These are phyloP conservation scores for Ibidorhyncha struthersii DNA, from an alignment of 2,113 vertebrate genomes.

Conservation along the genomic window DNA sequence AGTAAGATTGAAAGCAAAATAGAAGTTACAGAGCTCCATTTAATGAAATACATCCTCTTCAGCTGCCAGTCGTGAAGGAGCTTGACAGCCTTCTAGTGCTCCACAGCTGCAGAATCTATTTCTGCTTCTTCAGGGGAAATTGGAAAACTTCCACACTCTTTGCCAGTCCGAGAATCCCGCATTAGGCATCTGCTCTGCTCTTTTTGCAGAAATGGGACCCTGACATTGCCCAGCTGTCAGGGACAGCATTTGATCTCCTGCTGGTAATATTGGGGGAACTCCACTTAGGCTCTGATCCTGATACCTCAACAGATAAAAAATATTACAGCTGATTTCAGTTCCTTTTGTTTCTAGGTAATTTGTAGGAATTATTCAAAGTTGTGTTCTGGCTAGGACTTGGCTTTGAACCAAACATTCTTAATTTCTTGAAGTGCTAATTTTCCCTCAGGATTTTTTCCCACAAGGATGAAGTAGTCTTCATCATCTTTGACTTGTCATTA, in stretches of 20 bases:
- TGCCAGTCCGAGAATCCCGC: not conserved
- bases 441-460: not conserved
- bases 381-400: not conserved
- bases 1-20: not conserved
- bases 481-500: not conserved
- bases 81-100: conserved; percentile 33
- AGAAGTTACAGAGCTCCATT: not conserved
- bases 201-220: conserved; percentile 12
- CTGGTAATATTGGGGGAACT: not conserved
- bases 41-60: conserved; percentile 31
- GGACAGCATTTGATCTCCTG: conserved; percentile 27
- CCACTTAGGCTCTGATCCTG: not conserved
- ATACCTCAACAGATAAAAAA: not conserved
- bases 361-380: not conserved
- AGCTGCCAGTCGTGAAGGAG: conserved; percentile 41
- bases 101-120: conserved; percentile 41
- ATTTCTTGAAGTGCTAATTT: not conserved
- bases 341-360: not conserved
- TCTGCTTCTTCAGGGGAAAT: conserved; percentile 37
- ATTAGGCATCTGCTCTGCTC: conserved; percentile 7
- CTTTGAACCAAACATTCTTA: not conserved
- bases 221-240: conserved; percentile 30
- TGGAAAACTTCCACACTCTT: conserved; percentile 38
- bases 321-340: not conserved
- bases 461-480: not conserved